These are phyloP conservation scores for Microtus richardsoni DNA, from an alignment of 2,113 vertebrate species.

Conservation along the genomic window DNA sequence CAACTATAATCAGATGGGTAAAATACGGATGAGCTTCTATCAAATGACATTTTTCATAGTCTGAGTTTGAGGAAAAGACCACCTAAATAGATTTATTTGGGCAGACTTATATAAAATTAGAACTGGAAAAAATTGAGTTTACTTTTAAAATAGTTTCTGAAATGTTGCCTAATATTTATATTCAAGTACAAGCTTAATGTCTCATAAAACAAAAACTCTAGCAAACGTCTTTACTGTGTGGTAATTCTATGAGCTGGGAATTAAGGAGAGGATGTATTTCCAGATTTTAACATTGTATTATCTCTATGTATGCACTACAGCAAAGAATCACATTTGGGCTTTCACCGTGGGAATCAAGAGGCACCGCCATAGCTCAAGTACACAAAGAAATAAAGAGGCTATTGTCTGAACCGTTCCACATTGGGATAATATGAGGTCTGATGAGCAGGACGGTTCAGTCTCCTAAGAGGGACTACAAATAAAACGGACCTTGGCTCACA, in stretches of 20 bases:
- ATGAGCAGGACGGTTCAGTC: neutral
- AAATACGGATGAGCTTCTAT: neutral
- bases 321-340: neutral
- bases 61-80: neutral
- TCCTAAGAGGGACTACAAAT: neutral
- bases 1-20: neutral
- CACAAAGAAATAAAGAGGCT: neutral
- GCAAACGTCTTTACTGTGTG: neutral
- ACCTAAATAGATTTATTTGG: neutral
- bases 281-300: neutral
- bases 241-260: neutral
- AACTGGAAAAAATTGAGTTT: neutral
- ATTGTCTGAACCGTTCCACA: neutral
- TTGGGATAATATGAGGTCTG: neutral
- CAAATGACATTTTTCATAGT: neutral
- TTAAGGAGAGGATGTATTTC: neutral
- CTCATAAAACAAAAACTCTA: constrained; percentile 12
- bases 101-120: neutral
- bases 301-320: neutral
- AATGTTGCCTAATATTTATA: neutral
- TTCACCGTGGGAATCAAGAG: neutral
- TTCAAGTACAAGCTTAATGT: neutral
- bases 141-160: constrained; percentile 16
- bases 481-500: neutral
- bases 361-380: neutral